phyloP scores from a whole-genome alignment of 92 coral and sea anemone genomes.

The Galaxea fascicularis region DNA sequence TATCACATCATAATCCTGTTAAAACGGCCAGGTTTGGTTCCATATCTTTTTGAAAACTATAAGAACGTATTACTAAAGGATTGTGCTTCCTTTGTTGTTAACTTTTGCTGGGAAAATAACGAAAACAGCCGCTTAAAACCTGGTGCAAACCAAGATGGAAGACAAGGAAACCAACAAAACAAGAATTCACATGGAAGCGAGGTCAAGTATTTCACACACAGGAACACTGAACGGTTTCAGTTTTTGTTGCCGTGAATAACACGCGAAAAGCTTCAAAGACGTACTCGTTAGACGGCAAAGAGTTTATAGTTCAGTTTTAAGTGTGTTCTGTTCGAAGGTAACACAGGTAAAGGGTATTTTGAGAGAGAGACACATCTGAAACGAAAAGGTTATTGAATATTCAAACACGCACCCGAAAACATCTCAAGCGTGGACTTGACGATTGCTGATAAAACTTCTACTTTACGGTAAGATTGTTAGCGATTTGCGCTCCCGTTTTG shows the following conservation, averaged over 20 bases:
- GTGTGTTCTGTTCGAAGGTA: slow-evolving; percentile 39
- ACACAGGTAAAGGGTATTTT: slow-evolving; percentile 28
- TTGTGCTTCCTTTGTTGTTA: background rate
- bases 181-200: slow-evolving; percentile 60
- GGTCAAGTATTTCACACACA: slow-evolving; percentile 79
- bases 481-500: slow-evolving; percentile 2
- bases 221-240: slow-evolving; percentile 40
- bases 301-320: slow-evolving; percentile 12
- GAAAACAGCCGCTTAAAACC: slow-evolving; percentile 32
- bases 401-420: slow-evolving; percentile 61
- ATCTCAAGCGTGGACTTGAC: slow-evolving; percentile 79
- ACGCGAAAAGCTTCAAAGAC: slow-evolving; percentile 40
- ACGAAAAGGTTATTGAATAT: slow-evolving; percentile 65
- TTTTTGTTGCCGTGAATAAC: slow-evolving; percentile 35
- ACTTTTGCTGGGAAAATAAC: background rate
- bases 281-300: background rate
- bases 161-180: slow-evolving; percentile 70
- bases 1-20: slow-evolving; percentile 50
- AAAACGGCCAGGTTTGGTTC: slow-evolving; percentile 29
- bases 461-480: slow-evolving; percentile 43
- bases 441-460: slow-evolving; percentile 61
- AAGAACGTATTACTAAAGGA: slow-evolving; percentile 3
- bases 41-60: slow-evolving; percentile 18
- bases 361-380: slow-evolving; percentile 51
- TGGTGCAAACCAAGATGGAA: slow-evolving; percentile 37